These are phyloP conservation scores for Falco concolor DNA, from an alignment of 2,797 vertebrate genomes.

Conservation along the genomic window DNA sequence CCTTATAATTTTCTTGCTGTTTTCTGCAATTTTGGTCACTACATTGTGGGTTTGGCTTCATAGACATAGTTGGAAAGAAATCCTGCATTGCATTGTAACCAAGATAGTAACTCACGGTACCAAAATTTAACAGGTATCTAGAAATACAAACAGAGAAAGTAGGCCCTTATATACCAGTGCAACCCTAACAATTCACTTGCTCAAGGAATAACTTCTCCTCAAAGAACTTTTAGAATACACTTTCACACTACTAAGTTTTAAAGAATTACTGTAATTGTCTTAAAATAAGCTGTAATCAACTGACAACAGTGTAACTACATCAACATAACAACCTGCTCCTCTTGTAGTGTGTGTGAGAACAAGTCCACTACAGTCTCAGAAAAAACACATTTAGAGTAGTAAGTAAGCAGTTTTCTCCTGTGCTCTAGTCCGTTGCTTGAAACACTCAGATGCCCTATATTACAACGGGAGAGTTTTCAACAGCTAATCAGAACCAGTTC, in stretches of 20 bases:
- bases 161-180: background rate
- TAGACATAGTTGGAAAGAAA: conserved; percentile 93
- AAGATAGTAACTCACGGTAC: conserved; percentile 92
- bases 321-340: background rate
- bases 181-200: background rate
- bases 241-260: background rate
- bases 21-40: conserved; percentile 85
- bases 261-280: background rate
- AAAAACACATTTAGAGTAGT: background rate
- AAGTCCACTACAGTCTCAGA: background rate
- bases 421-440: background rate
- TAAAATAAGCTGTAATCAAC: background rate
- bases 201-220: background rate
- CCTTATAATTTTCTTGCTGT: conserved; percentile 89
- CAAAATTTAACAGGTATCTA: conserved; percentile 91
- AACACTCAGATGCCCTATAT: background rate
- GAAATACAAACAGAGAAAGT: conserved; percentile 4
- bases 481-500: background rate
- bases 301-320: background rate
- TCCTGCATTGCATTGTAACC: conserved; percentile 98
- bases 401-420: background rate
- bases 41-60: conserved; percentile 95
- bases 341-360: background rate
- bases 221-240: background rate
- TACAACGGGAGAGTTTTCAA: background rate